Evolutionary conservation across 2,113 vertebrate genomes (phyloP), one percentile per base, ranked within the genome.

Genomic region (Oreocharis arfaki): DNA sequence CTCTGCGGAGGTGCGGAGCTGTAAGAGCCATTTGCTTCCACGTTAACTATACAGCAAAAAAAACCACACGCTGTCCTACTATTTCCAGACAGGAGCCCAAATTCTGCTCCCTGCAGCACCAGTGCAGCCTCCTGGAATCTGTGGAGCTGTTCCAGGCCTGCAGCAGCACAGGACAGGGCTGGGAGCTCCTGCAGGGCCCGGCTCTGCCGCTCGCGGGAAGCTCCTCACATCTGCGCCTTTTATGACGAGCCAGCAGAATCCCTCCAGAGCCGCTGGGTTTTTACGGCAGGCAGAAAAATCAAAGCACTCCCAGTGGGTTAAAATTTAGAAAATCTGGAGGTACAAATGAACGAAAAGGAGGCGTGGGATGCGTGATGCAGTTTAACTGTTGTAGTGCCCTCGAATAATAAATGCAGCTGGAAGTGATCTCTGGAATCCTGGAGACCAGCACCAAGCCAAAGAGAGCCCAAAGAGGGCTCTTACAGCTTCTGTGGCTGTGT

Each of bases 171-270:
- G 88, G 82, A 74, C 32, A 18, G 50, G 63, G 85, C 50, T 2
- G 13, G 2, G 11, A 68, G 53, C 17, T 88, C 82, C 82, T 7
- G 6, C 11, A 13, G 85, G 86, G 74, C 55, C 55, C 0, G 0
- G 24, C 39, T 59, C 85, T 87, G 88, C 70, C 0, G 3, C 79
- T 76, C 23, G 4, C 0, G 1, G 83, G 91, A 30, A 47, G 41
- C 86, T 64, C 93, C 78, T 64, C 37, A 88, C 89, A 76, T 84
- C 91, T 73, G 83, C 0, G 7, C 63, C 63, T 95, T 96, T 96
- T 27, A 37, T 83, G 75, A 27, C 3, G n/a, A 95, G 86, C 67
- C 93, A 79, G 89, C 75, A 80, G 71, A 76, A 77, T 69, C 83
- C 67, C 89, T 61, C 63, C 50, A 65, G 71, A 86, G 80, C 50